Evolutionary conservation across 2,113 vertebrate species (phyloP).

Genomic region (Pseudopipra pipra): DNA sequence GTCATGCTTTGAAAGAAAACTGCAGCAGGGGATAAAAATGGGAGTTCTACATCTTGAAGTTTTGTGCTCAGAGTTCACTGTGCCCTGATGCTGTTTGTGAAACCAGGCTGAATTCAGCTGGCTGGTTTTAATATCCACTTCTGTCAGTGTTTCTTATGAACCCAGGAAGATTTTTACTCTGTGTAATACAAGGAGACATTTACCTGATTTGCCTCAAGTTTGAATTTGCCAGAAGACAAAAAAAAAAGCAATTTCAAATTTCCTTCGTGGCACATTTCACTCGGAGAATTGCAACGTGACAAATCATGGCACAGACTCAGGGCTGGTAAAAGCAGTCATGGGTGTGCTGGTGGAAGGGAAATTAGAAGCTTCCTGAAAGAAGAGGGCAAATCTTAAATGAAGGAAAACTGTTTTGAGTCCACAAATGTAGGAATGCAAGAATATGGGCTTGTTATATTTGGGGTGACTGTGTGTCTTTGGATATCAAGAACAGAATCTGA

Average conservation of each 20-base stretch:
- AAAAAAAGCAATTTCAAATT: neutral
- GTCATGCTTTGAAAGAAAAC: neutral
- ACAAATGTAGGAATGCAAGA: neutral
- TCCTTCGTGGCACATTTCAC: conserved; percentile 21
- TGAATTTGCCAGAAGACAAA: neutral
- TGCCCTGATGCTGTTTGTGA: neutral
- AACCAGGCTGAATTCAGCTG: neutral
- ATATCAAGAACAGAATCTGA: neutral
- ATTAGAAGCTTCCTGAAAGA: neutral
- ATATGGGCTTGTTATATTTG: neutral
- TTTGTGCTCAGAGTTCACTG: neutral
- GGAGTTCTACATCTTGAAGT: neutral
- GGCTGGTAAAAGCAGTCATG: neutral
- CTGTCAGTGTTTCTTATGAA: neutral
- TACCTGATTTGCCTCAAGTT: conserved; percentile 35
- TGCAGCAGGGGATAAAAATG: neutral
- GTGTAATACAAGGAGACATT: neutral
- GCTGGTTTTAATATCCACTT: neutral
- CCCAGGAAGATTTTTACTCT: neutral
- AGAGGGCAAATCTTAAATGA: neutral
- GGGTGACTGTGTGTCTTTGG: neutral
- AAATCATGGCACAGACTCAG: neutral
- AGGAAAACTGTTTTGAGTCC: neutral
- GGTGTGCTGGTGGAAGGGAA: neutral
- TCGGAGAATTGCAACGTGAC: neutral